Evolutionary conservation across 2,113 vertebrate species (phyloP), one percentile per base, ranked within the genome.

Genomic region (Oenanthe melanoleuca): DNA sequence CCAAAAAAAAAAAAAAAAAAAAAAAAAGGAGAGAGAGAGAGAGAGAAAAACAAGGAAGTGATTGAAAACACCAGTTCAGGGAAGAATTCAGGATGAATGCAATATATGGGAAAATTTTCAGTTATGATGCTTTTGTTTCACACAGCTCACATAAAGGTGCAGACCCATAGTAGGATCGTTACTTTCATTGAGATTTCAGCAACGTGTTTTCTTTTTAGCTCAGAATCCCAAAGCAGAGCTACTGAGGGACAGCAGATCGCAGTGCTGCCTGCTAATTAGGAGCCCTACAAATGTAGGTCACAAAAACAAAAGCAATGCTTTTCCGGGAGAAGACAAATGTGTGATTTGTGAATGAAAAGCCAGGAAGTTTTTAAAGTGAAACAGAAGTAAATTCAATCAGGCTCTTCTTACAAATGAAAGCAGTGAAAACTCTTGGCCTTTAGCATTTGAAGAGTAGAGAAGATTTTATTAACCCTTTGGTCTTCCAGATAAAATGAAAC

Each of bases 271-370:
- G 96, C 96, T 97, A 98, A 98, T 97, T 97, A 97, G 96, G 79
- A 97, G 89, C 67, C 84, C 60, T 94, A 97, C 89, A 96, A 97
- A 98, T 97, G 93, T 96, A 97, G 96, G 96, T 95, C 96, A 96
- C 73, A 86, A 96, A 95, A 96, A 97, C 96, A 97, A 98, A 98
- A 86, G 95, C 92, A 95, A 96, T 96, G 97, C 93, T 96, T 96
- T 97, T 98, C 97, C 79, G 89, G 95, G 80, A 93, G 94, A 93
- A 97, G 89, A 97, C 94, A 96, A 97, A 97, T 18, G 69, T 95
- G 95, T 97, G 96, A 97, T 97, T 97, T 98, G 96, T 95, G 96
- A 97, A 97, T 97, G 96, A 96, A 97, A 97, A 97, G 92, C 94
- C 97, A 97, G 97, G 97, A 97, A 96, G 95, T 96, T 97, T 97